Conservation (phyloP, 1,140 invertebrate species). For the Eueides isabella region DNA sequence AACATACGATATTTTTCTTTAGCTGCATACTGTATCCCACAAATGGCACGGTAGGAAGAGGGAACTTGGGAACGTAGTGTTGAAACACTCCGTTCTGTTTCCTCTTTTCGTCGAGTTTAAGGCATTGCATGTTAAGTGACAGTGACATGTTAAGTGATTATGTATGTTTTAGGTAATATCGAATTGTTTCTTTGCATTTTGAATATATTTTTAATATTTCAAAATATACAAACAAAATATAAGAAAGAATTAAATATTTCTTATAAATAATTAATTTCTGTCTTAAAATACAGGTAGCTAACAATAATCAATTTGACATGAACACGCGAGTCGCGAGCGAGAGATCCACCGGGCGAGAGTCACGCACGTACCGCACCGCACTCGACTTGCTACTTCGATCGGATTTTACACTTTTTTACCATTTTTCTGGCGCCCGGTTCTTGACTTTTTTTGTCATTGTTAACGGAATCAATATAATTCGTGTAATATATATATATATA, state of each 20-base stretch:
- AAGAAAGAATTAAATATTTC: background rate
- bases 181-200: too few species aligned
- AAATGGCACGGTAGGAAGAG: too few species aligned
- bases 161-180: too few species aligned
- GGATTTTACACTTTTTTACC: slow-evolving; percentile 60
- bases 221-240: background rate
- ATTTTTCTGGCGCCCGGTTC: slow-evolving; percentile 55
- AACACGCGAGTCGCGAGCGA: slow-evolving; percentile 51
- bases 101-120: too few species aligned
- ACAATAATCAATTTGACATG: slow-evolving; percentile 65
- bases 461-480: slow-evolving; percentile 22
- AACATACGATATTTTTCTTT: too few species aligned
- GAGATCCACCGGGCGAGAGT: slow-evolving; percentile 61
- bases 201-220: too few species aligned
- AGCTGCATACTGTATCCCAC: too few species aligned
- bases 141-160: too few species aligned
- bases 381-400: slow-evolving; percentile 43
- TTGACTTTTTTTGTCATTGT: slow-evolving; percentile 54
- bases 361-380: slow-evolving; percentile 63
- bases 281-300: background rate
- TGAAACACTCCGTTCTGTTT: too few species aligned
- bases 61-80: too few species aligned
- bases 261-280: background rate
- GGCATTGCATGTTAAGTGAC: too few species aligned
- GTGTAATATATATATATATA: background rate